These are phyloP conservation scores for Trypoxylus dichotomus DNA, from an alignment of 1,140 invertebrate species.

Conservation along the genomic window DNA sequence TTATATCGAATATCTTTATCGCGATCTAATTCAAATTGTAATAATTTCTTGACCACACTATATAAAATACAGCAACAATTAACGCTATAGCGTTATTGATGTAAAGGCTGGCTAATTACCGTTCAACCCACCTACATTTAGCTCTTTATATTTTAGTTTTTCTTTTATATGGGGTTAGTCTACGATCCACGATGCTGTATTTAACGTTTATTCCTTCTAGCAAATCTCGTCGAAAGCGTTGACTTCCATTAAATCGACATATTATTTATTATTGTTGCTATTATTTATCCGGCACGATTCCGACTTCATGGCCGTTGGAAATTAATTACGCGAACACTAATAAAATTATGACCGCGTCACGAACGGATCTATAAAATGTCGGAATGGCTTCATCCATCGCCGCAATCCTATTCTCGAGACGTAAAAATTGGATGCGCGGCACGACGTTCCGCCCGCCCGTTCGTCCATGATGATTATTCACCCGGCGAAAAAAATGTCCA, in stretches of 20 bases:
- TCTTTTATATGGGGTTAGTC: too few species aligned
- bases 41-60: too few species aligned
- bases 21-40: too few species aligned
- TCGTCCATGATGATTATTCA: background rate
- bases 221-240: background rate
- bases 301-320: background rate
- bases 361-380: conserved; percentile 12
- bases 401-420: background rate
- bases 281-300: conserved; percentile 9
- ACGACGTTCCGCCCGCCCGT: background rate
- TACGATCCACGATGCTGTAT: too few species aligned
- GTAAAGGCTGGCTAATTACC: too few species aligned
- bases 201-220: too few species aligned
- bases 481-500: background rate
- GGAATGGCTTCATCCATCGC: background rate
- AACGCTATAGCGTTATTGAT: too few species aligned
- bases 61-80: too few species aligned
- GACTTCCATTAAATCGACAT: background rate
- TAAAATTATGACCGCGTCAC: background rate
- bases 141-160: too few species aligned
- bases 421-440: conserved; percentile 5
- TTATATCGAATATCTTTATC: too few species aligned
- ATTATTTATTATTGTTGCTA: background rate
- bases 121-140: too few species aligned
- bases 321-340: conserved; percentile 18